Conservation (phyloP, 2,797 vertebrate genomes). For the Thripadectes ignobilis region DNA sequence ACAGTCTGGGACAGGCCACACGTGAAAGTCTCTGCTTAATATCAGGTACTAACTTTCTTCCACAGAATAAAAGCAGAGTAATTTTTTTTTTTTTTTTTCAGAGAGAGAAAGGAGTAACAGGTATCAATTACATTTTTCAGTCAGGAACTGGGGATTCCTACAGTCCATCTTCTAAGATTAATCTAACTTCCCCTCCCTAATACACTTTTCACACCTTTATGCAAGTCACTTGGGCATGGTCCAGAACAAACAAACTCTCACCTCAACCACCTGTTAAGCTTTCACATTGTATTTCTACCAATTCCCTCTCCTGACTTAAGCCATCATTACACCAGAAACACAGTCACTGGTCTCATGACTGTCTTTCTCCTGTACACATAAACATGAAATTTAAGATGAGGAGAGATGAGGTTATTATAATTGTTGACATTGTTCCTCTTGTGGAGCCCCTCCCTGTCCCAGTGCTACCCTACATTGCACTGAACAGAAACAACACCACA, state of each 20-base stretch:
- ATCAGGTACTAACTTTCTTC: neutral
- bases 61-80: neutral
- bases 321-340: neutral
- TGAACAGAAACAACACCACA: neutral
- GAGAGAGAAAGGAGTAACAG: neutral
- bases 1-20: neutral
- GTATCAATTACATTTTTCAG: neutral
- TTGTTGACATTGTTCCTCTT: neutral
- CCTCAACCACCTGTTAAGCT: neutral
- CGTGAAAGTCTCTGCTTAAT: neutral
- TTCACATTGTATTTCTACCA: neutral
- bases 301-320: neutral
- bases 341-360: neutral
- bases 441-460: neutral
- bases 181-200: neutral
- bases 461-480: neutral
- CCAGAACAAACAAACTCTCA: neutral
- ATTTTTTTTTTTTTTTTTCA: neutral
- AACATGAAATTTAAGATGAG: neutral
- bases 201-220: neutral
- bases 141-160: neutral
- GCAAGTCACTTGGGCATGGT: neutral
- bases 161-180: neutral
- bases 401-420: neutral
- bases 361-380: neutral